These are phyloP conservation scores for Ictalurus punctatus DNA, from an alignment of 2,113 vertebrate species.

Conservation along the genomic window DNA sequence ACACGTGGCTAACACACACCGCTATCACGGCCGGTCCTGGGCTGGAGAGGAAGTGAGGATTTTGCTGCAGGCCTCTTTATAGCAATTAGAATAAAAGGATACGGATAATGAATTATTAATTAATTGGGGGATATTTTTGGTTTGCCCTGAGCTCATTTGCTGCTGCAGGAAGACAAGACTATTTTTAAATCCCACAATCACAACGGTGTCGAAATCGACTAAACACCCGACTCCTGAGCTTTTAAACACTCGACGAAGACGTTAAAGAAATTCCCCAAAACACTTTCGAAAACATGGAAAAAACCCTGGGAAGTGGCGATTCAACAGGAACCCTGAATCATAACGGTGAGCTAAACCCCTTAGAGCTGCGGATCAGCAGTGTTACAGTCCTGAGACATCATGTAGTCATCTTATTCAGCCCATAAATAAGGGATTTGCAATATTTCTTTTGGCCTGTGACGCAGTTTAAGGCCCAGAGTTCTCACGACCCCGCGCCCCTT, in stretches of 20 bases:
- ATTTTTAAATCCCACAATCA: background rate
- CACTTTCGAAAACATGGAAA: background rate
- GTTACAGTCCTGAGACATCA: too few relatives aligned
- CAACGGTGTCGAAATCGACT: background rate
- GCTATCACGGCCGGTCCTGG: background rate
- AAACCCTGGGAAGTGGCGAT: background rate
- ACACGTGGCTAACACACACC: background rate
- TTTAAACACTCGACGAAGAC: background rate
- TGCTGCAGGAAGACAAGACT: background rate
- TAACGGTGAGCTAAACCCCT: background rate
- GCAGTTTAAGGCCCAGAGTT: background rate
- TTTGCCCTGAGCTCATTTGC: constrained; percentile 40
- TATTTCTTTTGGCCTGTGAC: background rate
- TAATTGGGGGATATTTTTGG: constrained; percentile 20
- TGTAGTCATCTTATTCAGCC: background rate
- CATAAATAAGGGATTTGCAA: background rate
- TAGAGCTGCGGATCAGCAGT: background rate
- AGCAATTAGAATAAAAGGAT: constrained; percentile 20
- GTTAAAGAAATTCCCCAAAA: background rate
- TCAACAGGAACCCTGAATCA: background rate
- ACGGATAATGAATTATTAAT: constrained; percentile 27
- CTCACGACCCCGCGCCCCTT: background rate
- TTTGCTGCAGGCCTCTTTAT: background rate
- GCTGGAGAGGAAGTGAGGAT: constrained; percentile 1
- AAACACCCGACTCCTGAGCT: background rate